Evolutionary conservation across 2,797 vertebrate species (phyloP).

Genomic region (Podargus strigoides): DNA sequence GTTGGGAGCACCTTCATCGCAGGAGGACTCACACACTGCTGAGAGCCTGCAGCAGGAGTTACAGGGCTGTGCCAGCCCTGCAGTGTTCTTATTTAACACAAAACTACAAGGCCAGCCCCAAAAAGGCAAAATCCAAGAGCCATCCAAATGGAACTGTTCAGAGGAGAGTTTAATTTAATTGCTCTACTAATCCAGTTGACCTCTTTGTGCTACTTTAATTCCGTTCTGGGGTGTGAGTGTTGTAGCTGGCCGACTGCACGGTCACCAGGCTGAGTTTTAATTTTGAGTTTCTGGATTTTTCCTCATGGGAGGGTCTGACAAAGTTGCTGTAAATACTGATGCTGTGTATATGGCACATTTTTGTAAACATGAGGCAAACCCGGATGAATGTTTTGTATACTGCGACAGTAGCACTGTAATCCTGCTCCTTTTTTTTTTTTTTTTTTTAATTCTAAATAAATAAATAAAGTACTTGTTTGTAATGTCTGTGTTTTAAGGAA

Average conservation of each 20-base stretch:
- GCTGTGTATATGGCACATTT: neutral
- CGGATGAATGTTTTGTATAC: conserved; percentile 28
- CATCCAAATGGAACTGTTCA: neutral
- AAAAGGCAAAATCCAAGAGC: neutral
- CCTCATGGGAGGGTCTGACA: neutral
- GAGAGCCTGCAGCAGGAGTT: neutral
- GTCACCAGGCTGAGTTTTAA: neutral
- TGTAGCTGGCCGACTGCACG: rapidly evolving
- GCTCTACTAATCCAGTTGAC: neutral
- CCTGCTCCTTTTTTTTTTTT: conserved; percentile 38
- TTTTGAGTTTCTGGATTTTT: neutral
- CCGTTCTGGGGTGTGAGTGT: neutral
- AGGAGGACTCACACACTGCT: neutral
- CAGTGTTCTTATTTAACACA: rapidly evolving
- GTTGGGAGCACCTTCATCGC: neutral
- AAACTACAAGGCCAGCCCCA: neutral
- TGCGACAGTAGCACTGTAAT: neutral
- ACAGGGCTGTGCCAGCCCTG: neutral
- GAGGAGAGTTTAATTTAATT: neutral
- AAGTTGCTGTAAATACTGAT: neutral
- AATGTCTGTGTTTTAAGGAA: neutral
- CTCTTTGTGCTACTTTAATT: neutral
- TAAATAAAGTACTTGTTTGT: neutral
- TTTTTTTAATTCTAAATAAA: conserved; percentile 63
- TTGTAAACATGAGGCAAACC: neutral